A percentile compares a stretch with the other conserved stretches of the same genome.
Evolutionary conservation across 2,113 vertebrate genomes (phyloP).

Genomic region (Pollachius pollachius): DNA sequence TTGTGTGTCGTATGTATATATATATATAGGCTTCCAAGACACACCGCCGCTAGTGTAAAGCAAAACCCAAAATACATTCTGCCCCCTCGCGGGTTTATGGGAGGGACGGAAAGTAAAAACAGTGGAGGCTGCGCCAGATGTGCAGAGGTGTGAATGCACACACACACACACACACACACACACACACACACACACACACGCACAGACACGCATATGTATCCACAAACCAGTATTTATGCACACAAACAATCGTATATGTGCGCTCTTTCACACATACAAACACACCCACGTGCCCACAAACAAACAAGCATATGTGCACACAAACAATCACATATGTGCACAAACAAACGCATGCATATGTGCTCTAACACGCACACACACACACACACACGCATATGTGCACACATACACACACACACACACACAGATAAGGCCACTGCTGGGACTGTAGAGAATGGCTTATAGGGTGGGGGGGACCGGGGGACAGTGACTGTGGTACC

Average conservation of each 20-base stretch:
- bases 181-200: conserved; percentile 12
- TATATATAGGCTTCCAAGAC: too few relatives aligned
- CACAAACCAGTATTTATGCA: conserved; percentile 28
- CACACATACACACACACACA: conserved; percentile 2
- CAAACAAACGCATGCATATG: too few relatives aligned
- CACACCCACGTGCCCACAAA: too few relatives aligned
- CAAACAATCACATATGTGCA: too few relatives aligned
- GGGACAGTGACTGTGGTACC: conserved; percentile 9
- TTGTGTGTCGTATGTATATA: too few relatives aligned
- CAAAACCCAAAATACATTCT: too few relatives aligned
- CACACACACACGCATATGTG: not conserved
- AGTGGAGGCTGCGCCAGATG: not conserved
- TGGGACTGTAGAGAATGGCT: conserved; percentile 66
- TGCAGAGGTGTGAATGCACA: not conserved
- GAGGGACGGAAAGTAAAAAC: too few relatives aligned
- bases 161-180: not conserved
- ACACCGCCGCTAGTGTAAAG: too few relatives aligned
- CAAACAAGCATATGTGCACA: too few relatives aligned
- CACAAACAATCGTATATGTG: conserved; percentile 15
- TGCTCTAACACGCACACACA: too few relatives aligned
- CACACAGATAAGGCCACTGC: conserved; percentile 56
- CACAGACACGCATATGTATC: conserved; percentile 1
- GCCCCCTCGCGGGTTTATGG: too few relatives aligned
- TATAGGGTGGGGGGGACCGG: conserved; percentile 64
- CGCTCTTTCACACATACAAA: too few relatives aligned